Evolutionary conservation across 1,140 invertebrate genomes (phyloP).

Genomic region (Octopus sinensis): DNA sequence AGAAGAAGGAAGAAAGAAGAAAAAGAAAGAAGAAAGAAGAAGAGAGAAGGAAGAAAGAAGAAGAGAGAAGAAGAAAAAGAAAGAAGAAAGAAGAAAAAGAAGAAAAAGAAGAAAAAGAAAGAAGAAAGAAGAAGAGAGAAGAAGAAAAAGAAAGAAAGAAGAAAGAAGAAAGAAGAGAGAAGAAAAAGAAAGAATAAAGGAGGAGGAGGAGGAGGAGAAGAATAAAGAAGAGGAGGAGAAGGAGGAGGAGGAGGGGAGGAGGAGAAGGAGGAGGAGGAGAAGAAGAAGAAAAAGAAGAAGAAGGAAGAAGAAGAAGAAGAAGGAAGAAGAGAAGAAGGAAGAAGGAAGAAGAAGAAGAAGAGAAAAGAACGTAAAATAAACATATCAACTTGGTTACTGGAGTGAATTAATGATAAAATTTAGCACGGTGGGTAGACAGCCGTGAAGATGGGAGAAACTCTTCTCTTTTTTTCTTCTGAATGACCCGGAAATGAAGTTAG

Average conservation of each 20-base stretch:
- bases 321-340: too few species aligned
- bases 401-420: too few species aligned
- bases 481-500: too few species aligned
- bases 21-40: not conserved
- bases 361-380: too few species aligned
- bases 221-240: slow-evolving; percentile 9
- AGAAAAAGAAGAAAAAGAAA: not conserved
- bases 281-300: not conserved
- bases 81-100: slow-evolving; percentile 14
- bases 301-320: too few species aligned
- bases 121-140: slow-evolving; percentile 16
- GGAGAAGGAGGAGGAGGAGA: not conserved
- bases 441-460: too few species aligned
- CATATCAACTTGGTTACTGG: too few species aligned
- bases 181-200: not conserved
- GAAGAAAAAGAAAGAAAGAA: slow-evolving; percentile 1
- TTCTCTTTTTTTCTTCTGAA: too few species aligned
- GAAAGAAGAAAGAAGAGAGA: slow-evolving; percentile 2
- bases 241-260: not conserved
- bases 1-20: not conserved
- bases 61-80: slow-evolving; percentile 8
- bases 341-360: too few species aligned
- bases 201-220: slow-evolving; percentile 11
- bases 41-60: not conserved
- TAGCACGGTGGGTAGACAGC: too few species aligned